Conservation (phyloP, 2,888 invertebrate genomes). For the Scaptomyza reducta region DNA sequence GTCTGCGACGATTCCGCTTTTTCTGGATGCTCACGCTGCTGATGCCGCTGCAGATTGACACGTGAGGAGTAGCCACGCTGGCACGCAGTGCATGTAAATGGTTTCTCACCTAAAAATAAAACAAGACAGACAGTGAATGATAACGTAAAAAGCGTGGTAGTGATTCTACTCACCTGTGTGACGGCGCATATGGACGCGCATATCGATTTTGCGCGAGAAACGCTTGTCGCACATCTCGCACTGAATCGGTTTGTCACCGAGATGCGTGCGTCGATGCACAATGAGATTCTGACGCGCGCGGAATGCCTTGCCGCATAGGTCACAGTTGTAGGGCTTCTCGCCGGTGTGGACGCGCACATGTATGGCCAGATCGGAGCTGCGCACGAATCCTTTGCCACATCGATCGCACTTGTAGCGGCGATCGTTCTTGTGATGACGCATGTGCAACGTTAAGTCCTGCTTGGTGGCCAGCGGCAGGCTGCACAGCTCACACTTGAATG, state of each 20-base stretch:
- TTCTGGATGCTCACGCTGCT: slow-evolving; percentile 76
- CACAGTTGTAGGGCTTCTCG: slow-evolving; percentile 81
- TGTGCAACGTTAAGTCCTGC: slow-evolving; percentile 79
- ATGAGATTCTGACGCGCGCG: slow-evolving; percentile 82
- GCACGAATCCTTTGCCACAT: slow-evolving; percentile 82
- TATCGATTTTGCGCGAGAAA: slow-evolving; percentile 81
- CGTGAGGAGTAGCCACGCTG: slow-evolving; percentile 81
- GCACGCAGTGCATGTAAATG: slow-evolving; percentile 78
- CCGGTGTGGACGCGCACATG: slow-evolving; percentile 82
- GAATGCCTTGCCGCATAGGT: slow-evolving; percentile 79
- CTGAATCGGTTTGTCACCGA: slow-evolving; percentile 79
- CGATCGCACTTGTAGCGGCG: slow-evolving; percentile 78
- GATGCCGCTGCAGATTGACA: slow-evolving; percentile 78
- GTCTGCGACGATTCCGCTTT: not conserved
- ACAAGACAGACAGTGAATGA: not conserved
- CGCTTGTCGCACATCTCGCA: slow-evolving; percentile 82
- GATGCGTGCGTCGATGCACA: slow-evolving; percentile 81
- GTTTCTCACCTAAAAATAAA: slow-evolving; percentile 74
- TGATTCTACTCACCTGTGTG: slow-evolving; percentile 77
- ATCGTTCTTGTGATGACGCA: slow-evolving; percentile 82
- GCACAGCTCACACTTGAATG: slow-evolving; percentile 80
- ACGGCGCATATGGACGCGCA: slow-evolving; percentile 81
- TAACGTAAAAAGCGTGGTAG: rapidly evolving
- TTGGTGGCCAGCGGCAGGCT: slow-evolving; percentile 76
- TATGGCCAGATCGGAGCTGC: slow-evolving; percentile 81